Base-by-base conservation (phyloP, 2,888 invertebrate species). In the Catocala nupta region DNA sequence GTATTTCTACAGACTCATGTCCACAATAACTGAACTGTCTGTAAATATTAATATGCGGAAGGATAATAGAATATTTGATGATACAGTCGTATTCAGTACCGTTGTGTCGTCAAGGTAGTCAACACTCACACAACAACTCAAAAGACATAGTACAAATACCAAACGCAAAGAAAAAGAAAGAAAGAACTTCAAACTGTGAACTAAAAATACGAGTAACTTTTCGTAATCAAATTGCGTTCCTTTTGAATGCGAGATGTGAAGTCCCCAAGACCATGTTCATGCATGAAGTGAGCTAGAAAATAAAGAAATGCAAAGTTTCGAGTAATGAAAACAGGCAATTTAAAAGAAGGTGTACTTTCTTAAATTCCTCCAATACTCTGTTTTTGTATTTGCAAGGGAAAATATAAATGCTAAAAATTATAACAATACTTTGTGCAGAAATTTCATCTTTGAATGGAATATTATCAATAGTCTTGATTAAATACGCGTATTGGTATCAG, bases 121-220 rank as follows among this genome's bases (percentile, higher is more conserved):
- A 25, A 25, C 25, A 25, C 25, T 25, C 36, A 39, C 36, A 39
- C 9, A 39, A 9, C 36, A 39, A 39, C 36, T 8, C 36, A 7
- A 7, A 9, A 5, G 10, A 7, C 43, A 43, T 33, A 55, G 8
- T 36, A 50, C 47, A 52, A 51, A 13, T 7, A 34, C 44, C 52
- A 36, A 25, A 55, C 51, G 56, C 51, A 64, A 71, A 58, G n/a
- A 5, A 5, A 43, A 49, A 48, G 50, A 25, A 56, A 49, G 5
- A 49, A 25, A 50, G 13, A 16, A 64, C n/a, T n/a, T n/a, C 51
- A 39, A 47, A 68, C 48, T 51, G 51, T 55, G 68, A 63, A 65
- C 59, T 73, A 59, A 73, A 61, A 73, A 69, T 61, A n/a, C n/a
- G n/a, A n/a, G n/a, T n/a, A 70, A 73, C 73, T 73, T 70, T 7